These are phyloP conservation scores for Ophion ventricosus DNA, from an alignment of 2,888 invertebrate species.

Conservation along the genomic window DNA sequence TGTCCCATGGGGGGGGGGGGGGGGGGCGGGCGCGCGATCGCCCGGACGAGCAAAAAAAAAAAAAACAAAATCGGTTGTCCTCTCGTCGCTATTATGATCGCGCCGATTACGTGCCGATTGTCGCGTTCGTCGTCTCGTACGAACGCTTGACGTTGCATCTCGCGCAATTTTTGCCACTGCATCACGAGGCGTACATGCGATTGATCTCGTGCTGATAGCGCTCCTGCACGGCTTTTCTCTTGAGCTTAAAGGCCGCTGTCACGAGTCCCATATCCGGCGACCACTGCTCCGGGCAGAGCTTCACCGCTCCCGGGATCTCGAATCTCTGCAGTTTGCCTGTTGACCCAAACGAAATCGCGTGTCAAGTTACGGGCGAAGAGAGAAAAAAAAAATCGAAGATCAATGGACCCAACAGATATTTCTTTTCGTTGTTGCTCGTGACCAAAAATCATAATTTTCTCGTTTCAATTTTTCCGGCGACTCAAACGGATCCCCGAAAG, in stretches of 20 bases:
- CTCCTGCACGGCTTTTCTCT: constrained; percentile 97
- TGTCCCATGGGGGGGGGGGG: too few relatives aligned
- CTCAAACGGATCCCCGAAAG: not conserved
- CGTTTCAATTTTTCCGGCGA: not conserved
- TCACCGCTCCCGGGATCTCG: constrained; percentile 95
- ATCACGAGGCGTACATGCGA: constrained; percentile 96
- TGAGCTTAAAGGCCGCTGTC: constrained; percentile 99
- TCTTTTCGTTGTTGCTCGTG: not conserved
- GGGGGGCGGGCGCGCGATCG: not conserved
- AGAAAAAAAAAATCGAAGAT: too few relatives aligned
- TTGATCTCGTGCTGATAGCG: constrained; percentile 96
- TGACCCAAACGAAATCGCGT: constrained; percentile 23
- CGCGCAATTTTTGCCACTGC: constrained; percentile 67
- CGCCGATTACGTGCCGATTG: not conserved
- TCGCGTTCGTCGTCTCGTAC: not conserved
- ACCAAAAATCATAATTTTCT: not conserved
- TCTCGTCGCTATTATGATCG: not conserved
- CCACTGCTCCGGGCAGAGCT: constrained; percentile 96
- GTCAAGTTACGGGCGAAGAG: not conserved
- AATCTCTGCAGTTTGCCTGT: constrained; percentile 95
- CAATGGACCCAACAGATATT: not conserved
- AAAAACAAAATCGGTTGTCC: not conserved
- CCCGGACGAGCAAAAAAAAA: not conserved
- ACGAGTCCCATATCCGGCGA: constrained; percentile 98
- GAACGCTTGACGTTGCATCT: constrained; percentile 55